Conservation (phyloP, 2,888 invertebrate genomes). For the Parochlus steinenii region DNA sequence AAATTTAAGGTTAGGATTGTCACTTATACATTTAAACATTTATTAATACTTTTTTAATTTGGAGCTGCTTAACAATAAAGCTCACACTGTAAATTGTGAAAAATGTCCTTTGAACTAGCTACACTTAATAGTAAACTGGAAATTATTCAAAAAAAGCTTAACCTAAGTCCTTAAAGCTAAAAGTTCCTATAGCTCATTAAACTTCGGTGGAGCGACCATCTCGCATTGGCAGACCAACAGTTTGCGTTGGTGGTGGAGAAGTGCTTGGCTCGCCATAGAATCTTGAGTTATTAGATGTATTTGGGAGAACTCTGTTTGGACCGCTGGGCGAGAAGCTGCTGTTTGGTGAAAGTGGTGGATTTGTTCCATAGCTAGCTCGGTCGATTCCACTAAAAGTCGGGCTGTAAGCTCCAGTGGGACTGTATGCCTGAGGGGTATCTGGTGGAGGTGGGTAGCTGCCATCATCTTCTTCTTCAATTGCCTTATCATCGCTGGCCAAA, state of each 20-base stretch:
- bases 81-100: too few species aligned
- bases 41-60: too few species aligned
- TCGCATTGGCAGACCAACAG: conserved; percentile 26
- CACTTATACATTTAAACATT: too few species aligned
- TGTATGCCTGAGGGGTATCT: conserved; percentile 17
- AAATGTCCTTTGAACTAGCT: too few species aligned
- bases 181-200: conserved; percentile 17
- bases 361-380: conserved; percentile 20
- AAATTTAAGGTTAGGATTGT: too few species aligned
- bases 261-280: conserved; percentile 16
- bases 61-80: too few species aligned
- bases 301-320: conserved; percentile 14
- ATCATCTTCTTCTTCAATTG: conserved; percentile 18
- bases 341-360: conserved; percentile 8
- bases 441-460: conserved; percentile 21
- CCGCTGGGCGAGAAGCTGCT: neutral
- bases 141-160: conserved; percentile 1
- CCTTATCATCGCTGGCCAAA: conserved; percentile 28
- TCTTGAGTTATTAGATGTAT: conserved; percentile 20
- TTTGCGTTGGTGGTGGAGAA: conserved; percentile 21
- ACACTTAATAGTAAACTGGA: conserved; percentile 2
- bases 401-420: conserved; percentile 23
- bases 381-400: conserved; percentile 29
- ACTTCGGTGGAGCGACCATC: conserved; percentile 29
- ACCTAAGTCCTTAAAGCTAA: too few species aligned